Evolutionary conservation across 2,113 vertebrate species (phyloP), one percentile per base, ranked within the genome.

Genomic region (Aramus guarauna): DNA sequence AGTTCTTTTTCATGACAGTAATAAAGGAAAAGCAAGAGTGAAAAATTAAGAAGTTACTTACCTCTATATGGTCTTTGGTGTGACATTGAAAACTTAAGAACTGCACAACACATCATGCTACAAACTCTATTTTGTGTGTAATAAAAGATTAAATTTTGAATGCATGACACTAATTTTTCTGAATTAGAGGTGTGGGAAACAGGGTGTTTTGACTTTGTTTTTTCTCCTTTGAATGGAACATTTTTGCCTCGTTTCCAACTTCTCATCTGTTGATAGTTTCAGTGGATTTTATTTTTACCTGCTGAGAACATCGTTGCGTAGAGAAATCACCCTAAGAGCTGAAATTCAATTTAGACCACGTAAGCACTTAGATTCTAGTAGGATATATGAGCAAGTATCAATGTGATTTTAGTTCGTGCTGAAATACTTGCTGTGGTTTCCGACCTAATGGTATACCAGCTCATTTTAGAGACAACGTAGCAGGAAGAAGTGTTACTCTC

Each of bases 341-440:
- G 48, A 97, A 96, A 72, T 84, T 94, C 81, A 45, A 60, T 96
- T 96, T 96, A 94, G 62, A 94, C 29, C 9, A 19, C 30, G 43
- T 94, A 87, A 94, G 69, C 50, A 77, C 67, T 82, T 93, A 30
- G 34, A 58, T 88, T 91, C 64, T 39, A 26, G 13, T 26, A 85
- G 55, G 72, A 81, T 97, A 68, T 60, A 43, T 59, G 87, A 88
- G 64, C 76, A 94, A 58, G 15, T 81, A 91, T 69, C 71, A 69
- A 52, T 19, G 22, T n/a, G 22, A 50, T 72, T 96, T 96, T 92
- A 95, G 86, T 86, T 15, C 34, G n/a, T 84, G 47, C 53, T 97
- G 63, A 97, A 96, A 73, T 96, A 83, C 74, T 97, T 96, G 43
- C 56, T 83, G 22, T 95, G 56, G 48, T 97, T 82, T 93, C 85